These are phyloP conservation scores for Caenorhabditis latens DNA, from an alignment of 1,140 invertebrate genomes.

Conservation along the genomic window DNA sequence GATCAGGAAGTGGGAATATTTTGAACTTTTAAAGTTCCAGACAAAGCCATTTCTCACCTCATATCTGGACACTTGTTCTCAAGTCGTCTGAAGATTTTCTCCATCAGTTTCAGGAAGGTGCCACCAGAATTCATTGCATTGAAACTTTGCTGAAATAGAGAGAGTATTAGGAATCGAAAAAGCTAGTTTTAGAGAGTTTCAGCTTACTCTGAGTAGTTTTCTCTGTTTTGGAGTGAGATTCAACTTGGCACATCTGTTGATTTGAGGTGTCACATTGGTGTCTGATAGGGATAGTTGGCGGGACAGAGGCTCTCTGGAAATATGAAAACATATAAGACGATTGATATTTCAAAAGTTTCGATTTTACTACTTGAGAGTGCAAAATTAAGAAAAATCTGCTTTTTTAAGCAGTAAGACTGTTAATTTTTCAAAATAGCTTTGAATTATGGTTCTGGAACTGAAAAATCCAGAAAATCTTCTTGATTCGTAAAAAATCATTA, in stretches of 20 bases:
- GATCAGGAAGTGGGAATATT: not conserved
- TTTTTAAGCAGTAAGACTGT: no score
- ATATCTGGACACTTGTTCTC: constrained; percentile 68
- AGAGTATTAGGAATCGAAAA: not conserved
- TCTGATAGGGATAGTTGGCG: constrained; percentile 64
- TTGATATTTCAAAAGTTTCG: no score
- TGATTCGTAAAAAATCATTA: no score
- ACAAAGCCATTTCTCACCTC: constrained; percentile 41
- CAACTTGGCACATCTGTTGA: constrained; percentile 50
- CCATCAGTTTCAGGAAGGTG: constrained; percentile 64
- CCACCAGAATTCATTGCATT: constrained; percentile 58
- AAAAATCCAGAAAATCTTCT: no score
- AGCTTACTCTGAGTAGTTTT: constrained; percentile 60
- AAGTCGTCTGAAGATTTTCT: constrained; percentile 66
- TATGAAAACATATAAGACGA: not conserved
- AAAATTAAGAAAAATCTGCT: no score
- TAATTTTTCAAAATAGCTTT: no score
- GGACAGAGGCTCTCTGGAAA: constrained; percentile 57
- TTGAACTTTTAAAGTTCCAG: not conserved
- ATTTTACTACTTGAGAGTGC: no score
- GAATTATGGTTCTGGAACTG: no score
- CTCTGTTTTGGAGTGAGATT: constrained; percentile 62
- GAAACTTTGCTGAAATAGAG: constrained; percentile 59
- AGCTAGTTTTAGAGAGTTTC: not conserved
- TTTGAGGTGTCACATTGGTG: constrained; percentile 57